Percentiles rank a stretch among this genome's conserved stretches.
Conservation (phyloP, 2,113 vertebrate genomes). For the mouse (Mus musculus) region GRCm39 chr2:33312001-33312500, state of each 20-base stretch:
- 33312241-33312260: not conserved
- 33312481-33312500: too few species aligned
- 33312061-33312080: not conserved
- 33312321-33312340: not conserved
- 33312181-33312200: not conserved
- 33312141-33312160: not conserved
- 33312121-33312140: conserved; percentile 31
- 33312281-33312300: not conserved
- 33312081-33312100: not conserved
- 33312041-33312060: conserved; percentile 25
- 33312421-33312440: not conserved
- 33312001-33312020: not conserved
- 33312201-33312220: not conserved
- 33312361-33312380: not conserved
- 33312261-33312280: not conserved
- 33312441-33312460: not conserved
- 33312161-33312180: conserved; percentile 14
- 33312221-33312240: not conserved
- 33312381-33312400: not conserved
- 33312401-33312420: not conserved
- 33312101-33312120: not conserved
- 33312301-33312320: not conserved
- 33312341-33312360: not conserved
- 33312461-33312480: not conserved
- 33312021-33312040: not conserved